phyloP scores from a whole-genome alignment of 2,888 invertebrate genomes.

The Saturnia japonica region DNA sequence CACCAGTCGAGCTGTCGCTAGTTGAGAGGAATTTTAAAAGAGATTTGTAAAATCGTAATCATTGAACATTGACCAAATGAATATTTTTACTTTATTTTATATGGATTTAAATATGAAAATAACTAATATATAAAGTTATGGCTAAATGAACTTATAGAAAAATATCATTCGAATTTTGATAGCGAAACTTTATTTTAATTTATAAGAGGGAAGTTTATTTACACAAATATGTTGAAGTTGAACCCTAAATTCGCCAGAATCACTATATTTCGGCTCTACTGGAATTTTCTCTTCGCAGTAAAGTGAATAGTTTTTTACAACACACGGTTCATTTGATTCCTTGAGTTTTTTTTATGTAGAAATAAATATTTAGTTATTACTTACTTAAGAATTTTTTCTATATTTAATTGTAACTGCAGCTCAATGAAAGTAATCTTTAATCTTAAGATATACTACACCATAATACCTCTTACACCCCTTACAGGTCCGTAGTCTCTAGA shows the following conservation, averaged over 20 bases:
- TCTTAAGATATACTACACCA: too few relatives aligned
- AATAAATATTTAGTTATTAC: too few relatives aligned
- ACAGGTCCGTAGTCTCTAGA: too few relatives aligned
- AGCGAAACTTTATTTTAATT: too few relatives aligned
- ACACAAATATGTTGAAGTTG: background rate
- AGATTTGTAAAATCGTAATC: too few relatives aligned
- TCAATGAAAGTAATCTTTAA: too few relatives aligned
- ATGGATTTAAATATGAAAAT: background rate
- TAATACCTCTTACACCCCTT: too few relatives aligned
- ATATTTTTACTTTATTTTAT: background rate
- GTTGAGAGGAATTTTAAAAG: too few relatives aligned
- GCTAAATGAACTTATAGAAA: background rate
- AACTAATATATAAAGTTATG: background rate
- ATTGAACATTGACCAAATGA: too few relatives aligned
- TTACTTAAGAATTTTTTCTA: too few relatives aligned
- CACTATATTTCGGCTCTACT: background rate
- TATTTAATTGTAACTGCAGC: too few relatives aligned
- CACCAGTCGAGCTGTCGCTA: too few relatives aligned
- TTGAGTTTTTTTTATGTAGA: background rate
- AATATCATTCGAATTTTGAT: background rate
- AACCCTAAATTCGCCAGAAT: background rate
- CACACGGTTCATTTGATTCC: background rate
- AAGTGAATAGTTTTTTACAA: constrained; percentile 1
- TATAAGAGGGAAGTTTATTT: background rate
- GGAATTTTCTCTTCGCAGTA: background rate